Evolutionary conservation across 2,888 invertebrate genomes (phyloP), one percentile per base, ranked within the genome.

Genomic region (Lithodes maja): DNA sequence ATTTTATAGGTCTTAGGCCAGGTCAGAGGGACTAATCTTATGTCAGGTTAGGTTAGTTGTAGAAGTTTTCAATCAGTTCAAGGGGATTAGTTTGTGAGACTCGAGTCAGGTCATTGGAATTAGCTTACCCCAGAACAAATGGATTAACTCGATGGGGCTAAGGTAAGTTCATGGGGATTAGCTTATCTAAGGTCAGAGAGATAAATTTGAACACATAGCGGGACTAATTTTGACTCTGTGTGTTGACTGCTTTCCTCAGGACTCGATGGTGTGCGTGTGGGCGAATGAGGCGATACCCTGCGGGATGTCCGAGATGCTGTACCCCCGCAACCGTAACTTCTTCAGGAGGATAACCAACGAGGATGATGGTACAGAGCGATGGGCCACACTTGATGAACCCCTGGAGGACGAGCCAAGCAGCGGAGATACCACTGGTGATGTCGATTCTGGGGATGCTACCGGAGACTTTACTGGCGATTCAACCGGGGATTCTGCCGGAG

Each of bases 261-360:
- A 89, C 68, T 71, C 82, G 3, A 55, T 86, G 77, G 82, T 82
- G n/a, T 89, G 89, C 75, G 89, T 85, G 15, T 85, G 82, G 82
- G 17, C 15, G 17, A 55, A 7, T 3, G 85, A 85, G 2, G 85
- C 89, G 3, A 15, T 89, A 49, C 89, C 89, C 2, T 89, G 89
- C 77, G 82, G 81, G 15, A 12, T 55, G 5, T 49, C 89, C n/a
- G 61, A 69, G 33, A 74, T 69, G 2, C 80, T 89, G 33, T 89
- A 86, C 77, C 61, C 75, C 53, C 74, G 74, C 55, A 89, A 89
- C 82, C 12, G 81, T 2, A 89, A 82, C 82, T 86, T 86, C 86
- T 86, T 86, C 82, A 71, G 77, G 74, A 17, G 52, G 17, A 53
- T 77, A 3, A 33, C n/a, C 0, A 54, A 84, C 15, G n/a, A 33